Evolutionary conservation across 1,140 invertebrate species (phyloP).

Genomic region (Temnothorax longispinosus): DNA sequence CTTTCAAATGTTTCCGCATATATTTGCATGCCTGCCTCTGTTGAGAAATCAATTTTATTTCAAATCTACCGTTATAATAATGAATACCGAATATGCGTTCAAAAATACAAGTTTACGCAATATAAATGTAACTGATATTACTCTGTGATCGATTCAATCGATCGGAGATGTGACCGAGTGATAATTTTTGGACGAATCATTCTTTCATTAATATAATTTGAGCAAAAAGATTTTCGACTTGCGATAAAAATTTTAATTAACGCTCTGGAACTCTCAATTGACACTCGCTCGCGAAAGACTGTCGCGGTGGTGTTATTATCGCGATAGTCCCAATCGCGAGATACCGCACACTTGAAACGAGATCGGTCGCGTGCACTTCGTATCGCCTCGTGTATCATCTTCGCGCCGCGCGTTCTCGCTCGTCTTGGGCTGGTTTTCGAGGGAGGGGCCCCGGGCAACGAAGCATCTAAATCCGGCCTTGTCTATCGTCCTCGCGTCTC

Average conservation of each 20-base stretch:
- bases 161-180: not conserved
- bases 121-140: not conserved
- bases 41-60: not conserved
- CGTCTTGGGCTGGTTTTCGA: not conserved
- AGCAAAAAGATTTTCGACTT: not conserved
- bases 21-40: not conserved
- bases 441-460: constrained; percentile 20
- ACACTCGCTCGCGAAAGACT: not conserved
- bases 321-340: not conserved
- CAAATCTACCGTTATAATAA: not conserved
- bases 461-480: constrained; percentile 40
- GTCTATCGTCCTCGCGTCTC: constrained; percentile 19
- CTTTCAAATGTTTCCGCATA: not conserved
- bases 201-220: not conserved
- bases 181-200: not conserved
- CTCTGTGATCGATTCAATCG: not conserved
- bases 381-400: not conserved
- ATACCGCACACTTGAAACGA: not conserved
- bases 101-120: not conserved
- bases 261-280: not conserved
- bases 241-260: constrained; percentile 9
- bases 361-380: not conserved
- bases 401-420: not conserved
- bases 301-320: not conserved
- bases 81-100: not conserved